phyloP scores from a whole-genome alignment of 53 echinoderm and acorn worm species.

The Henricia sp. region DNA sequence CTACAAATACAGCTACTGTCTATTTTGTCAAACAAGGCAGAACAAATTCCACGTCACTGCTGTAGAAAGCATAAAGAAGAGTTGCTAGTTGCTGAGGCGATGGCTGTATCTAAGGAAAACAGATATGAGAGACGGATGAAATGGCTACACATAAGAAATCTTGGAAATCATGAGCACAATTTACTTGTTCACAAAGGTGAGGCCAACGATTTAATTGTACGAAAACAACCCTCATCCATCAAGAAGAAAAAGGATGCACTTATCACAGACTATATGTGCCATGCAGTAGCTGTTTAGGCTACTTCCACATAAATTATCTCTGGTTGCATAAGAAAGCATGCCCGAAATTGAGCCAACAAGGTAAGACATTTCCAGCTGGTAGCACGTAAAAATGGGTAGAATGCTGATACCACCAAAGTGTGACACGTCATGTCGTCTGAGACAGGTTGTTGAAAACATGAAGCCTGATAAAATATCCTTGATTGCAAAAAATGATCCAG shows the following conservation, averaged over 20 bases:
- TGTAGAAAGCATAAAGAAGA: constrained; percentile 36
- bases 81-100: constrained; percentile 26
- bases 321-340: constrained; percentile 62
- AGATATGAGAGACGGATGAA: constrained; percentile 4
- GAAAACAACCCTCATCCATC: constrained; percentile 23
- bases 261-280: constrained; percentile 28
- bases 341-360: neutral
- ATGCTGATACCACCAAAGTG: neutral
- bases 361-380: neutral
- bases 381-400: neutral
- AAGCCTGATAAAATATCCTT: constrained; percentile 36
- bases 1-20: constrained; percentile 41
- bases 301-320: constrained; percentile 19
- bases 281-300: constrained; percentile 37
- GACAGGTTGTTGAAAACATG: neutral
- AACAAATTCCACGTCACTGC: constrained; percentile 31
- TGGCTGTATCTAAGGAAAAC: constrained; percentile 30
- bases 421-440: neutral
- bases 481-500: constrained; percentile 58
- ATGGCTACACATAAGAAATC: constrained; percentile 53
- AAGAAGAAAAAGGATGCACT: neutral
- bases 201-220: constrained; percentile 11
- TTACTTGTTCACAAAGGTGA: constrained; percentile 16
- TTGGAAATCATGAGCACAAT: constrained; percentile 58
- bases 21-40: constrained; percentile 32